Conservation (phyloP, 2,797 vertebrate species). For the Trachurus trachurus region DNA sequence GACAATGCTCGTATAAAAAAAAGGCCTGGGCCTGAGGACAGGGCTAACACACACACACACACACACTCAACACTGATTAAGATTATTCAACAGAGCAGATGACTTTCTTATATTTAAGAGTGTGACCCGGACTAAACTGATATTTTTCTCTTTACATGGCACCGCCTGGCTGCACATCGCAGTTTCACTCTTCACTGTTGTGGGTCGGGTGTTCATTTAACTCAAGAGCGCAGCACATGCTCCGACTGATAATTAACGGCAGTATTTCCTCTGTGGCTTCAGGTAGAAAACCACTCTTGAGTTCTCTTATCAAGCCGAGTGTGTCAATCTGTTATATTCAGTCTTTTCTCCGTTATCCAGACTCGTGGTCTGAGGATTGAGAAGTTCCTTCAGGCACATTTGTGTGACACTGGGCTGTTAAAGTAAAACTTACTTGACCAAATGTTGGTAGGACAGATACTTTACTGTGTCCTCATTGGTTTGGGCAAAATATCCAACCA, state of each 20-base stretch:
- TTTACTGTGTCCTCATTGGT: not conserved
- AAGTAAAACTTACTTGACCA: not conserved
- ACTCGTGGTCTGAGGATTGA: too few species aligned
- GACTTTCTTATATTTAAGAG: slow-evolving; percentile 31
- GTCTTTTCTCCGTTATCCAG: not conserved
- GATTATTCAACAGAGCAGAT: slow-evolving; percentile 45
- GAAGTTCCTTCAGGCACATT: not conserved
- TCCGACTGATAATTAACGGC: slow-evolving; percentile 52
- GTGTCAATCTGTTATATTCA: not conserved
- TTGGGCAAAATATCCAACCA: not conserved
- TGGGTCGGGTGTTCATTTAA: slow-evolving; percentile 52
- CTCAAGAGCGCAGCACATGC: slow-evolving; percentile 34
- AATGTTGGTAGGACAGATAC: not conserved
- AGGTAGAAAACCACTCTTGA: not conserved
- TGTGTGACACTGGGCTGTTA: not conserved
- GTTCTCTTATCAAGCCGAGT: not conserved
- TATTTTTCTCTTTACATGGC: slow-evolving; percentile 13
- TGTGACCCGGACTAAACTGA: slow-evolving; percentile 17
- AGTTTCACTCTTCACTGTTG: slow-evolving; percentile 40
- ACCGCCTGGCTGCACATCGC: not conserved
- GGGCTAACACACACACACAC: slow-evolving; percentile 12
- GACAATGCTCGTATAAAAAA: slow-evolving; percentile 34
- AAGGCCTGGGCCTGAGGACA: slow-evolving; percentile 17
- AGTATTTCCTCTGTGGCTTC: slow-evolving; percentile 26
- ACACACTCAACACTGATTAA: not conserved